phyloP scores from a whole-genome alignment of 1,140 invertebrate species.

The Zaprionus vittiger region DNA sequence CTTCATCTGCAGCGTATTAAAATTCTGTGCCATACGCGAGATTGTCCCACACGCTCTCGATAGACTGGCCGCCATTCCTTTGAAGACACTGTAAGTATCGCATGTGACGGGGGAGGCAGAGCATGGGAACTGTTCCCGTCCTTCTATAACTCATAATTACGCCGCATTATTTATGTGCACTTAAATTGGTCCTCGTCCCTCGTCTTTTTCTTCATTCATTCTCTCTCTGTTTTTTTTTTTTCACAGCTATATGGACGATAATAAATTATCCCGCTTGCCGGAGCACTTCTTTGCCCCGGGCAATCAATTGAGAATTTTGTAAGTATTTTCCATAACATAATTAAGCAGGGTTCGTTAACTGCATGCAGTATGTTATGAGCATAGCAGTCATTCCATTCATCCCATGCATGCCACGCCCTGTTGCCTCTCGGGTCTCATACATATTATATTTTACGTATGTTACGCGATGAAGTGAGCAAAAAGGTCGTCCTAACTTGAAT shows the following conservation, averaged over 20 bases:
- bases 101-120: no score
- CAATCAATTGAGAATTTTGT: conserved; percentile 83
- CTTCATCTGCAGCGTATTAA: conserved; percentile 62
- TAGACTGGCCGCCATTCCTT: conserved; percentile 63
- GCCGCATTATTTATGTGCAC: conserved; percentile 77
- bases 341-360: conserved; percentile 13
- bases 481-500: not conserved
- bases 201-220: not conserved
- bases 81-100: conserved; percentile 76
- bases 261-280: conserved; percentile 75
- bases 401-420: no score
- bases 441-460: no score
- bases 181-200: conserved; percentile 41
- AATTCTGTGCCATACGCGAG: conserved; percentile 73
- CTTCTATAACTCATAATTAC: conserved; percentile 72
- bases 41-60: conserved; percentile 70
- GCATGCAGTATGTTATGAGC: conserved; percentile 4
- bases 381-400: no score
- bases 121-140: not conserved
- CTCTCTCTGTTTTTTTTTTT: conserved; percentile 3
- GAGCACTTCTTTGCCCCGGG: conserved; percentile 75
- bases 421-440: no score
- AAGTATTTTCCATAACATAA: conserved; percentile 60
- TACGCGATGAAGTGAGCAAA: not conserved
- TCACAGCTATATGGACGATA: conserved; percentile 84